phyloP scores from a whole-genome alignment of 2,113 vertebrate species.

The Verasper variegatus region DNA sequence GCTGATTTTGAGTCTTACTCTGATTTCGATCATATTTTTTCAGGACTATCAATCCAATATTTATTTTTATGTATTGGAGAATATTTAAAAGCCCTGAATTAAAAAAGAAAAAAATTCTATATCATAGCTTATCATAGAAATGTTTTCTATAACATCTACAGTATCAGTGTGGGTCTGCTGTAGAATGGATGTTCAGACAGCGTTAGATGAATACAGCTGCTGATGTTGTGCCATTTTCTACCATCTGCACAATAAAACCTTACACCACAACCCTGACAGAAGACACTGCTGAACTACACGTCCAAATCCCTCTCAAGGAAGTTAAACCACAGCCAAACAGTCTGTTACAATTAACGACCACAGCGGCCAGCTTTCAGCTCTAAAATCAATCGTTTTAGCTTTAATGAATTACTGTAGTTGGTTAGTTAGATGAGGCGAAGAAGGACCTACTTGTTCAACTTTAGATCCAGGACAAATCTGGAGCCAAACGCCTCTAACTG shows the following conservation, averaged over 20 bases:
- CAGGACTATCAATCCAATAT: too few relatives aligned
- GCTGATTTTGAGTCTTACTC: not conserved
- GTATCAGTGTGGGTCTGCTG: too few relatives aligned
- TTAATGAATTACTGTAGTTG: not conserved
- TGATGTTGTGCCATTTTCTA: not conserved
- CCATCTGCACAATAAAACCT: slow-evolving; percentile 7
- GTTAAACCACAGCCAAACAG: not conserved
- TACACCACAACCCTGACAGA: slow-evolving; percentile 19
- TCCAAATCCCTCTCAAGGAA: not conserved
- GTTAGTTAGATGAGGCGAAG: not conserved
- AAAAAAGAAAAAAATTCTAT: too few relatives aligned
- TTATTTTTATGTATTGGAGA: not conserved
- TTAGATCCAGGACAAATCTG: slow-evolving; percentile 94
- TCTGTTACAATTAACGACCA: not conserved
- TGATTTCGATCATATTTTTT: too few relatives aligned
- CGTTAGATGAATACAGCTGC: too few relatives aligned
- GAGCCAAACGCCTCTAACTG: slow-evolving; percentile 95
- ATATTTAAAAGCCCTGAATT: not conserved
- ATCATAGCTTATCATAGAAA: too few relatives aligned
- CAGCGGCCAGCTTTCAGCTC: not conserved
- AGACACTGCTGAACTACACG: not conserved
- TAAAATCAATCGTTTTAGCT: not conserved
- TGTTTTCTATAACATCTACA: too few relatives aligned
- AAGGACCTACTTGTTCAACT: slow-evolving; percentile 94
- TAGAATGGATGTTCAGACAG: too few relatives aligned